Base-by-base conservation (phyloP, 2,888 invertebrate species). In the Cremastobaeus sp. region DNA sequence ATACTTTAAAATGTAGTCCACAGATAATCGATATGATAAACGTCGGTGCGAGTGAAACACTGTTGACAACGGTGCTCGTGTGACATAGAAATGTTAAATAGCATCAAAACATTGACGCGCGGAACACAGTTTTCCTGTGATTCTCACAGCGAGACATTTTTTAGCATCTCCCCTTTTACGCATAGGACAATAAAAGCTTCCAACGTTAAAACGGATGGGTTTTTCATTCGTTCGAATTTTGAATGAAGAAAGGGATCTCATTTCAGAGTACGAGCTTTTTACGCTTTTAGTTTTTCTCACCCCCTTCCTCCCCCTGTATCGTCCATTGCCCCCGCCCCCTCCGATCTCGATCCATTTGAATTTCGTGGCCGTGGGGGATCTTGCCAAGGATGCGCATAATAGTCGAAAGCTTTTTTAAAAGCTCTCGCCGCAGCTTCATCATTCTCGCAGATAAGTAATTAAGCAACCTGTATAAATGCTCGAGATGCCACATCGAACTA, bases 101-200 rank as follows among this genome's bases (percentile, higher is more conserved):
- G 57, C 52, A 37, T 59, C 54, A 41, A 62, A 70, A 55, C 54
- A 30, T 37, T 47, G 20, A 20, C 32, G 45, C 30, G 21, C 28
- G 37, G 21, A 62, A 71, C 57, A 41, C 59, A 39, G 15, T 57
- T 59, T 59, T 59, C 9, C 47, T 59, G 52, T 50, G 39, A 57
- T 47, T 71, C 65, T 71, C 43, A 45, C 15, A 60, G 54, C 72
- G 45, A 54, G 70, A 64, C 47, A 70, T 64, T 64, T 68, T 68
- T 60, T 54, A 50, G 55, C 62, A 66, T 70, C 66, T 65, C 71
- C 74, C 72, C 74, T 76, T 80, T 79, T 57, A 68, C 66, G 68
- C 78, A 68, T 69, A 76, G 78, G 82, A 84, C 84, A 82, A 84
- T 84, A 83, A 84, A 83, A 83, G 81, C 82, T 81, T 77, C 77